Percentiles rank a stretch among this genome's conserved stretches.
Evolutionary conservation across 1,140 invertebrate genomes (phyloP).

Genomic region (Solenopsis fugax): DNA sequence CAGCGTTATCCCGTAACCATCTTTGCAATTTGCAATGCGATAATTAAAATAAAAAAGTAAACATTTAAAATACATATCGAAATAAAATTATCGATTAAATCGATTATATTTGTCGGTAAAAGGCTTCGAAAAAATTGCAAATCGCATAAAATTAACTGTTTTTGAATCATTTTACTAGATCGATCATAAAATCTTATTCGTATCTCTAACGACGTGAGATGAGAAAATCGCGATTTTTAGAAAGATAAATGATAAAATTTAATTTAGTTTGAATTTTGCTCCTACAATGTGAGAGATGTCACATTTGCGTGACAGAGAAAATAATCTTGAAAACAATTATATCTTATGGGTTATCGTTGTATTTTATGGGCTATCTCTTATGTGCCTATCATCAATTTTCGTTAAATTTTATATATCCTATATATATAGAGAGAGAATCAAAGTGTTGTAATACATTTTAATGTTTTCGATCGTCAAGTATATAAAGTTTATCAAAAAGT

Average conservation of each 20-base stretch:
- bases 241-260: neutral
- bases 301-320: neutral
- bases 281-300: neutral
- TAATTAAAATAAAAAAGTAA: neutral
- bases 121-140: neutral
- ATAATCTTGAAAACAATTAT: neutral
- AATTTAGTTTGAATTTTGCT: neutral
- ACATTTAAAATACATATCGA: too few relatives aligned
- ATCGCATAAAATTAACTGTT: conserved; percentile 12
- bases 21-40: neutral
- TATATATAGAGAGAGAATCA: neutral
- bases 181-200: neutral
- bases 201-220: neutral
- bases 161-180: neutral
- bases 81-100: neutral
- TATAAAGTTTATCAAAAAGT: neutral
- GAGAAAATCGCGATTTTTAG: neutral
- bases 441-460: neutral
- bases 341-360: neutral
- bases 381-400: neutral
- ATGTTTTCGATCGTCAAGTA: neutral
- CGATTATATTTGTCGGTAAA: neutral
- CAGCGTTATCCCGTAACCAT: conserved; percentile 6
- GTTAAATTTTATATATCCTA: neutral
- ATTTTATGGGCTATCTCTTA: neutral